phyloP scores from a whole-genome alignment of 2,113 vertebrate genomes.

The Pica pica region DNA sequence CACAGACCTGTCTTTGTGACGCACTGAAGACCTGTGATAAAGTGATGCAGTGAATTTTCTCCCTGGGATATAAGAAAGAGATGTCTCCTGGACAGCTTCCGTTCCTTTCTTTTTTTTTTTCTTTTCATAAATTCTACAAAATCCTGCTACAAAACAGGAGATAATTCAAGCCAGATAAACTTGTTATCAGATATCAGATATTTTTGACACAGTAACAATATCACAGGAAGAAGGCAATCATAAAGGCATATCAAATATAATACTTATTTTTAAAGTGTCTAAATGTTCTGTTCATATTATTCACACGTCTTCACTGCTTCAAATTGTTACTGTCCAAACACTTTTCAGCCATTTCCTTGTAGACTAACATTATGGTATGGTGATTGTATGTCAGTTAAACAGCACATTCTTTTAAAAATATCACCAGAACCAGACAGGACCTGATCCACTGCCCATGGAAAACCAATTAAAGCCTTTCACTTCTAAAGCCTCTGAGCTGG shows the following conservation, averaged over 20 bases:
- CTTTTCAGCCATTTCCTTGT: not conserved
- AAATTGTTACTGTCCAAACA: not conserved
- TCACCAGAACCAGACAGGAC: not conserved
- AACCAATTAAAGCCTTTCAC: not conserved
- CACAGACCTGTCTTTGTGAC: conserved; percentile 21
- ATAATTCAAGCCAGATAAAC: not conserved
- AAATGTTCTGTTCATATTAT: not conserved
- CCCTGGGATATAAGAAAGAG: not conserved
- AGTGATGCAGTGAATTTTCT: conserved; percentile 42
- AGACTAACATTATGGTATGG: not conserved
- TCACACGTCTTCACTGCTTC: not conserved
- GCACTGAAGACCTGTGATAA: conserved; percentile 32
- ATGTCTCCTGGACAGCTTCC: not conserved
- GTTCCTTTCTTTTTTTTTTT: not conserved
- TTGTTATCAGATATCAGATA: not conserved
- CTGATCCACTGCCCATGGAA: not conserved
- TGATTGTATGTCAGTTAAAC: not conserved
- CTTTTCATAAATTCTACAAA: not conserved
- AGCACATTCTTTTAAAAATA: not conserved
- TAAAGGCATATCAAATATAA: not conserved
- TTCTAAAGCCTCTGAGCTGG: not conserved
- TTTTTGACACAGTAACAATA: not conserved
- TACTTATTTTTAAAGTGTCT: not conserved
- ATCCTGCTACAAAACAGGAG: not conserved
- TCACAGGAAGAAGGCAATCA: not conserved